These are phyloP conservation scores for Dicaeum eximium DNA, from an alignment of 2,113 vertebrate species.

Conservation along the genomic window DNA sequence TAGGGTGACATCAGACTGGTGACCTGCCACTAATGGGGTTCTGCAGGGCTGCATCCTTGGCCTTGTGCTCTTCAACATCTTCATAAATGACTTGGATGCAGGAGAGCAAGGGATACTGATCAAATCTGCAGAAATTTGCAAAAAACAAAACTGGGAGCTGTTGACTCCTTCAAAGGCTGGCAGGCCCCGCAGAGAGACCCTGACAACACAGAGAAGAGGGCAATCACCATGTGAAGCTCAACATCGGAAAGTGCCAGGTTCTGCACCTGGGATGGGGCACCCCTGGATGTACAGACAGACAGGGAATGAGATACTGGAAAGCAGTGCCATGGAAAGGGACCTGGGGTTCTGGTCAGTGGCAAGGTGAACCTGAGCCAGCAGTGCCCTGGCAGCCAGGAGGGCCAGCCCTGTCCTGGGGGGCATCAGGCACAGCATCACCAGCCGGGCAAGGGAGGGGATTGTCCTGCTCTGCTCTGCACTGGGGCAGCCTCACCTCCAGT, in stretches of 20 bases:
- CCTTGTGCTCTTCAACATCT: background rate
- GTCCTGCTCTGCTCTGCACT: background rate
- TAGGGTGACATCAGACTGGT: background rate
- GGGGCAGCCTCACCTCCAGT: rapidly evolving
- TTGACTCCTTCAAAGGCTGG: rapidly evolving
- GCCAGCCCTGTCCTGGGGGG: rapidly evolving
- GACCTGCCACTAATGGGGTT: too few species aligned
- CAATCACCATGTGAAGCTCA: background rate
- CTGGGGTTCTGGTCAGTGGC: rapidly evolving
- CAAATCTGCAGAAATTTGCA: background rate
- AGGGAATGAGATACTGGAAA: background rate
- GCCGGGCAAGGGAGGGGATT: rapidly evolving
- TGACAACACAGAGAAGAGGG: background rate
- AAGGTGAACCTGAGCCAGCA: background rate
- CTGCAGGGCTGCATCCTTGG: background rate
- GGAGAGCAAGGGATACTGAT: background rate
- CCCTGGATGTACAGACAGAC: background rate
- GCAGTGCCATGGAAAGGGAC: rapidly evolving
- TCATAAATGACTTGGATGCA: background rate
- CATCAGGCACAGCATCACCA: background rate
- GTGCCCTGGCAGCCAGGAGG: background rate
- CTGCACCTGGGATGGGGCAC: background rate
- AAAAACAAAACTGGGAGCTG: background rate
- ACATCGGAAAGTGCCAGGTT: rapidly evolving
- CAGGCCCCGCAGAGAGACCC: background rate